These are phyloP conservation scores for Physocephala rufipes DNA, from an alignment of 2,888 invertebrate genomes.

Conservation along the genomic window DNA sequence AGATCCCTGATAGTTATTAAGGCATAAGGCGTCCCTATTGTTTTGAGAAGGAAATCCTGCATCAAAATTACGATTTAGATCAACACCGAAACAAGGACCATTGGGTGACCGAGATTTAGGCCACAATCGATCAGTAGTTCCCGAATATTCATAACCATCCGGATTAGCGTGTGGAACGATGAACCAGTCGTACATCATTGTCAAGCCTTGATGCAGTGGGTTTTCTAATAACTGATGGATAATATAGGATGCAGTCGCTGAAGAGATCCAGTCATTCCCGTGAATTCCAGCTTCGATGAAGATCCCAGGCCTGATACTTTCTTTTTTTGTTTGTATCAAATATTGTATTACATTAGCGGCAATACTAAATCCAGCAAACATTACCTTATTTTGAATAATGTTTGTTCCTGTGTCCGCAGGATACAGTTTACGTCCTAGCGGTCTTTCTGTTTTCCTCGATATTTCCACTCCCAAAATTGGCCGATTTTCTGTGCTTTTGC, in stretches of 20 bases:
- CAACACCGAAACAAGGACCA: not conserved
- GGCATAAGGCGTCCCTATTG: not conserved
- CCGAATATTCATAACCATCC: not conserved
- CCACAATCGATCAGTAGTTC: not conserved
- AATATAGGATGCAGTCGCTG: not conserved
- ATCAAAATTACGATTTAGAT: not conserved
- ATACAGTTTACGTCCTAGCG: too few relatives aligned
- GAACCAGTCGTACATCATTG: not conserved
- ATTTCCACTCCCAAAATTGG: too few relatives aligned
- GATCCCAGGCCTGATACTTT: not conserved
- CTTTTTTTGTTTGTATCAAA: not conserved
- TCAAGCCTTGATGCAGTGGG: too few relatives aligned
- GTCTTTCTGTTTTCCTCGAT: too few relatives aligned
- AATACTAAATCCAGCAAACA: not conserved
- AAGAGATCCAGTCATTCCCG: not conserved
- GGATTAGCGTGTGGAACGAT: conserved; percentile 8
- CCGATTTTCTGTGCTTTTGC: too few relatives aligned
- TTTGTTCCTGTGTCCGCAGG: too few relatives aligned
- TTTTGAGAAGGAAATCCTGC: not conserved
- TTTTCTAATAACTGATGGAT: not conserved
- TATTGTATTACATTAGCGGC: not conserved
- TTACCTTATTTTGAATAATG: not conserved
- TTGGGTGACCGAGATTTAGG: not conserved
- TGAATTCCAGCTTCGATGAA: conserved; percentile 7
- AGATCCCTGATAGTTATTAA: not conserved